Conservation (phyloP, 2,797 vertebrate species). For the Sebastes kiyomatsui region DNA sequence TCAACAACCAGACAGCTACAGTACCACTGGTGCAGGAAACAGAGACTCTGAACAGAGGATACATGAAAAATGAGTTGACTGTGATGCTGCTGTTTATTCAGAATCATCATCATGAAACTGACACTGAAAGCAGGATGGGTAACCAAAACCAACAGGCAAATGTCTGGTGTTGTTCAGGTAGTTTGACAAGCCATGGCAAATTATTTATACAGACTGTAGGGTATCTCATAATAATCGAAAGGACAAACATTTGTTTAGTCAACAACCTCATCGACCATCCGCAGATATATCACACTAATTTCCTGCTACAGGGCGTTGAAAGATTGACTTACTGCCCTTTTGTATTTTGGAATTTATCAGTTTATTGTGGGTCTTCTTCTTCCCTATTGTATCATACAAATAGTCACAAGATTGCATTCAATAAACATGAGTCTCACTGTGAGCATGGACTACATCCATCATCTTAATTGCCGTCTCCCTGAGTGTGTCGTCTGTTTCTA, state of each 20-base stretch:
- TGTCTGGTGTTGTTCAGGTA: too few relatives aligned
- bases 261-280: not conserved
- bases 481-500: not conserved
- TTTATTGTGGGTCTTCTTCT: not conserved
- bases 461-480: not conserved
- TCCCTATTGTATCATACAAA: not conserved
- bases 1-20: slow-evolving; percentile 15
- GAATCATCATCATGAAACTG: not conserved
- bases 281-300: not conserved
- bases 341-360: not conserved
- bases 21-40: not conserved
- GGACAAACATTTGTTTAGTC: not conserved
- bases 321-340: not conserved
- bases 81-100: not conserved
- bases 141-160: not conserved
- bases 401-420: not conserved
- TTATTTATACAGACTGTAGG: too few relatives aligned
- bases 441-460: slow-evolving; percentile 12
- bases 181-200: too few relatives aligned
- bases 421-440: not conserved
- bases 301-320: too few relatives aligned
- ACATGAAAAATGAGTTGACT: not conserved
- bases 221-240: too few relatives aligned
- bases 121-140: not conserved
- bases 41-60: not conserved